Evolutionary conservation across 2,888 invertebrate species (phyloP), one percentile per base, ranked within the genome.

Genomic region (Rhingia campestris): DNA sequence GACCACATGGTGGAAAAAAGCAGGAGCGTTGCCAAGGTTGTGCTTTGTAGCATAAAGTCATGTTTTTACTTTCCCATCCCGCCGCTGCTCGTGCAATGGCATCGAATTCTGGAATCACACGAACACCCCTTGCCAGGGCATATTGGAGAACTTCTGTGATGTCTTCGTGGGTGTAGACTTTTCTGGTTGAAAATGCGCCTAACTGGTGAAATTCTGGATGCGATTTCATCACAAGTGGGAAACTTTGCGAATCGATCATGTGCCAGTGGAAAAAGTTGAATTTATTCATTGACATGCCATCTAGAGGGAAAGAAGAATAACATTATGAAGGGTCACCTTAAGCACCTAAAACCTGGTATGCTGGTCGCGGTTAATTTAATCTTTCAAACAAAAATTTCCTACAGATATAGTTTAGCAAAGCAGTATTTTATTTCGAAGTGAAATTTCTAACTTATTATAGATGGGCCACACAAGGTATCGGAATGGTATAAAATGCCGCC

Each of bases 191-290:
- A 88, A 96, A 96, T 5, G 98, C 96, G 1, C 98, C 98, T 14
- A 95, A 93, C 86, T 94, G 94, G 3, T 95, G 92, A 10, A 97
- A 90, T 56, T 95, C 92, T 0, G 97, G 97, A 84, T 93, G 93
- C n/a, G 94, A 94, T 88, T 93, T 93, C 0, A 96, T 94, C 73
- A 95, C 95, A 88, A 97, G 95, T 0, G 99, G 98, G 90, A 98
- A 99, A 87, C 98, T 98, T 86, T 98, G 98, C 12, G 96, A 96
- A 91, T 99, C 98, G 0, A 96, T 97, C 66, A 97, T 96, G 88
- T 97, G 97, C 98, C 98, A 98, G 89, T 99, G 98, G 92, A 99
- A 96, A 0, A 96, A 96, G 90, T 98, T 99, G 88, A 98, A 89
- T 90, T 98, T 99, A 35, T 96, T 96, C 89, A 95, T 94, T 0